Percentiles rank a stretch among this genome's conserved stretches.
Conservation (phyloP, 2,888 invertebrate genomes). For the Ephialtes manifestator region DNA sequence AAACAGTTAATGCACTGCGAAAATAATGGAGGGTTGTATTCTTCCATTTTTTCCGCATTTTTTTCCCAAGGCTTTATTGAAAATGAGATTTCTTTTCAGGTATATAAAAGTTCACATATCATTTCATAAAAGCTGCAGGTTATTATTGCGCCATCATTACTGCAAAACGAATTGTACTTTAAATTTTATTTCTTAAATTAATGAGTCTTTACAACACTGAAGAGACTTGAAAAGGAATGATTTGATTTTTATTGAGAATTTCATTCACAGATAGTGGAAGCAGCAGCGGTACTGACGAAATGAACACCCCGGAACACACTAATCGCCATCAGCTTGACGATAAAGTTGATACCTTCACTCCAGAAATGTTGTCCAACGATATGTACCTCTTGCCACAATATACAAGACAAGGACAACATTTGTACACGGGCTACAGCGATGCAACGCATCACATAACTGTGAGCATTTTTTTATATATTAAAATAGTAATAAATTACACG, state of each 20-base stretch:
- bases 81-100: too few relatives aligned
- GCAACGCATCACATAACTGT: conserved; percentile 88
- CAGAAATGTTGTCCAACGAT: conserved; percentile 83
- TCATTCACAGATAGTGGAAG: conserved; percentile 73
- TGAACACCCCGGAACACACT: conserved; percentile 72
- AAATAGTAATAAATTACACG: not conserved
- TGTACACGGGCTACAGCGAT: conserved; percentile 88
- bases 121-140: too few relatives aligned
- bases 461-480: conserved; percentile 73
- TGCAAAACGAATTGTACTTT: too few relatives aligned
- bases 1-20: too few relatives aligned
- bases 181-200: too few relatives aligned
- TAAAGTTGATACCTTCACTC: conserved; percentile 69
- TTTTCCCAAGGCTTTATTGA: too few relatives aligned
- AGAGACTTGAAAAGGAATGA: not conserved
- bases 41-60: too few relatives aligned
- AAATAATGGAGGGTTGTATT: too few relatives aligned
- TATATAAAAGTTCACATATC: too few relatives aligned
- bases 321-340: conserved; percentile 72
- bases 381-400: conserved; percentile 88
- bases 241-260: not conserved
- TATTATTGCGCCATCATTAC: too few relatives aligned
- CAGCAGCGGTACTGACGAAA: conserved; percentile 78
- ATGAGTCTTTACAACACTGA: too few relatives aligned
- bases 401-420: conserved; percentile 87